Base-by-base conservation (phyloP, 2,113 vertebrate species). In the Climacteris rufus region DNA sequence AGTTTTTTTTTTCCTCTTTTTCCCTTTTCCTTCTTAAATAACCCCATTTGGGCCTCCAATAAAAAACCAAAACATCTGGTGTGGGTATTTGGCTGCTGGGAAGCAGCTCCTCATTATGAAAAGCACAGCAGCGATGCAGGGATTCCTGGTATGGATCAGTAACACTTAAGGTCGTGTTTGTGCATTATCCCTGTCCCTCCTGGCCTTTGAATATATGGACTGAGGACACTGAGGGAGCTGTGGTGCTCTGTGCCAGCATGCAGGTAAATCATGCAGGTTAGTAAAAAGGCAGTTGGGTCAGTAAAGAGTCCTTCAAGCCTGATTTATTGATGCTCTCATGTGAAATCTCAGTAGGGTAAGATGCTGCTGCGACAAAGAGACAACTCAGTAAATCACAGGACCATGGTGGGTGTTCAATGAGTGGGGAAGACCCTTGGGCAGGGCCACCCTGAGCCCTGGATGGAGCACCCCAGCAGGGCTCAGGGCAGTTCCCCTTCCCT, bases 31-130 rank as follows among this genome's bases (percentile, higher is more conserved):
- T 70, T 89, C 83, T 52, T 56, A 95, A 96, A 95, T 68, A 90
- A 86, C 92, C 87, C 93, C 39, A 60, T 80, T 90, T 90, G 79
- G 92, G 92, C 90, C 85, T 85, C 94, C 39, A 88, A 52, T 79
- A 42, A 92, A 90, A 91, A 90, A 31, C 1, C 82, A 77, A 82
- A 82, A 66, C 85, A 94, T 94, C 85, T 97, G 87, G 60, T 72
- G 54, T 12, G 28, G 69, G 52, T 70, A 65, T 66, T 81, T 57
- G 65, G 75, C 94, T 96, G 90, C 75, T 88, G 84, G 87, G 93
- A 95, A 70, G 70, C 71, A 54, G 52, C 78, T 87, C 71, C 69
- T 72, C 27, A 3, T 56, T 64, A 59, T 59, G 66, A 59, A 83
- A 91, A 77, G 75, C 82, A 78, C 33, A 83, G 83, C 66, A 77